Conservation (phyloP, 2,797 vertebrate species). For the Synaphobranchus kaupii region DNA sequence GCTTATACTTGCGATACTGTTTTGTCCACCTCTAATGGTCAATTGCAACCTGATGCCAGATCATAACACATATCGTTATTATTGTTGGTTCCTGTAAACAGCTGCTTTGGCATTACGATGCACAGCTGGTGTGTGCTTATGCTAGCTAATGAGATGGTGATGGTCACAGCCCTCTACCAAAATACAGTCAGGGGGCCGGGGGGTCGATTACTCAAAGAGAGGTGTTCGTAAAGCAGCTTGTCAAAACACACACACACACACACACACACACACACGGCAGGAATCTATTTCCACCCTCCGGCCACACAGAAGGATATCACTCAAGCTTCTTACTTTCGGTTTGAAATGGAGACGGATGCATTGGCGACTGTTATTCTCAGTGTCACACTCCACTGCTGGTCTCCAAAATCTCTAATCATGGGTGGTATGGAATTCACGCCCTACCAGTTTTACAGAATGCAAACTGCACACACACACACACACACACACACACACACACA, state of each 20-base stretch:
- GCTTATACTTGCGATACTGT: too few relatives aligned
- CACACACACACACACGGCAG: not conserved
- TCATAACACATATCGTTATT: too few relatives aligned
- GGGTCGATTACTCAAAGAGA: not conserved
- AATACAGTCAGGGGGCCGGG: not conserved
- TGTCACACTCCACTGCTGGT: not conserved
- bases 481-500: not conserved
- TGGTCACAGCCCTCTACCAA: not conserved
- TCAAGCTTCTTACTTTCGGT: not conserved
- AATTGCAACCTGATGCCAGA: too few relatives aligned
- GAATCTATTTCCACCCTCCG: not conserved
- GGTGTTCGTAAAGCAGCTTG: not conserved
- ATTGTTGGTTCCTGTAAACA: too few relatives aligned
- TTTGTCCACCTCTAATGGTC: too few relatives aligned
- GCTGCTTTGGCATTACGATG: too few relatives aligned
- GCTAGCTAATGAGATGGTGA: too few relatives aligned
- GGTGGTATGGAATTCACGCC: too few relatives aligned
- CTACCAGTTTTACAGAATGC: too few relatives aligned
- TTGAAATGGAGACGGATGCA: not conserved
- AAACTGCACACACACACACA: too few relatives aligned
- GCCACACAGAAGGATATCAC: not conserved
- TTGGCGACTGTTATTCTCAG: not conserved
- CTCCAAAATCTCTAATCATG: too few relatives aligned
- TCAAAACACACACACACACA: not conserved
- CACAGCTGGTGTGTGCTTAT: too few relatives aligned